phyloP scores from a whole-genome alignment of 2,888 invertebrate genomes.

The Hipparchia sbordonii region DNA sequence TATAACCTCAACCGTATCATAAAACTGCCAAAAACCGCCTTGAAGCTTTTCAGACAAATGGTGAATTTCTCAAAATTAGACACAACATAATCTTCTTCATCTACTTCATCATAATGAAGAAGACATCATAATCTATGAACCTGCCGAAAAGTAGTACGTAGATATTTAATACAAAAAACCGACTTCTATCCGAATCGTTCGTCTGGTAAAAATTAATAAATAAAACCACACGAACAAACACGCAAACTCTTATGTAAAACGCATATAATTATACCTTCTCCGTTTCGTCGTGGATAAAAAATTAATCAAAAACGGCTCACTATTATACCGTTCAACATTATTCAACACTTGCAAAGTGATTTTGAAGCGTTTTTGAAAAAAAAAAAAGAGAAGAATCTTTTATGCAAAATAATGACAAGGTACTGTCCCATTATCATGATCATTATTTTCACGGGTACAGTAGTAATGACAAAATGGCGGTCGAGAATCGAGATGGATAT shows the following conservation, averaged over 20 bases:
- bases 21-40: no score
- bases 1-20: no score
- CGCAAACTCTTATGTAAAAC: no score
- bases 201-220: no score
- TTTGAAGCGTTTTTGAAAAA: slow-evolving; percentile 6
- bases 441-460: slow-evolving; percentile 35
- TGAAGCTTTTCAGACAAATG: no score
- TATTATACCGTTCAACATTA: neutral
- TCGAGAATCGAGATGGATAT: slow-evolving; percentile 21
- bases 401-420: slow-evolving; percentile 33
- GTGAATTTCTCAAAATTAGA: no score
- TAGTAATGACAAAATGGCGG: slow-evolving; percentile 36
- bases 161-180: no score
- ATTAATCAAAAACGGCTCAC: neutral
- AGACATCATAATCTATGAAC: neutral
- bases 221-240: no score
- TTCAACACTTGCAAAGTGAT: slow-evolving; percentile 6
- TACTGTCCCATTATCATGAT: slow-evolving; percentile 33
- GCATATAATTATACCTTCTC: no score
- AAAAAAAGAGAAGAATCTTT: slow-evolving; percentile 11
- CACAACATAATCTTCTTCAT: no score
- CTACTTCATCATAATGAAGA: neutral
- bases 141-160: no score
- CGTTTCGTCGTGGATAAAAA: neutral
- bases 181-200: no score